Conservation (phyloP, 2,888 invertebrate genomes). For the Lysandra bellargus region DNA sequence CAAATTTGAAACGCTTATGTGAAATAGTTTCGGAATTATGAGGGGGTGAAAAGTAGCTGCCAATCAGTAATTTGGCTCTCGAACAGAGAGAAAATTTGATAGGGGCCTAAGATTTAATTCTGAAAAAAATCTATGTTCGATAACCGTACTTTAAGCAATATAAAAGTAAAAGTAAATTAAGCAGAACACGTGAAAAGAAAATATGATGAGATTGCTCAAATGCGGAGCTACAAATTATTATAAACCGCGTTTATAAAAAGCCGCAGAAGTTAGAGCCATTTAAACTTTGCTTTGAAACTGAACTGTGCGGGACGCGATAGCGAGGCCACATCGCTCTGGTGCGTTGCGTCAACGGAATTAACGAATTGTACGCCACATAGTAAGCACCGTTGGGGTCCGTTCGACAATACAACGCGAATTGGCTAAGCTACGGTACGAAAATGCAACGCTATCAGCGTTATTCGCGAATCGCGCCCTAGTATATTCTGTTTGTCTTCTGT, state of each 20-base stretch:
- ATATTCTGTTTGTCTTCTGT: too few species aligned
- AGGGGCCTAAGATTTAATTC: too few species aligned
- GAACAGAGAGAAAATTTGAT: too few species aligned
- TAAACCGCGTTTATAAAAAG: neutral
- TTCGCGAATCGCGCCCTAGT: too few species aligned
- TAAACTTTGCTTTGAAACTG: neutral
- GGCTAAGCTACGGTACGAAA: neutral
- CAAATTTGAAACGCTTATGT: too few species aligned
- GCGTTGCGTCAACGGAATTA: neutral
- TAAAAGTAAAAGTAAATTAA: neutral
- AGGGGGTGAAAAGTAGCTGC: too few species aligned
- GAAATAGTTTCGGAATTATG: too few species aligned
- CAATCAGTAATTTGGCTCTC: too few species aligned
- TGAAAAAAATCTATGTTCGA: neutral
- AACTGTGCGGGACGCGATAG: neutral
- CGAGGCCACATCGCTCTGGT: neutral
- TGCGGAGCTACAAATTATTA: neutral
- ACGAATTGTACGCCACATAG: neutral
- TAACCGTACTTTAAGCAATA: neutral
- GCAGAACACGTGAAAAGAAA: neutral
- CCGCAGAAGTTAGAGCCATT: neutral
- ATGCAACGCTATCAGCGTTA: neutral
- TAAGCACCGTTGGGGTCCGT: too few species aligned
- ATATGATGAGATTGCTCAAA: slow-evolving; percentile 4
- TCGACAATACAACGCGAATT: neutral